Evolutionary conservation across 2,888 invertebrate species (phyloP).

Genomic region (Escarpia spicata): DNA sequence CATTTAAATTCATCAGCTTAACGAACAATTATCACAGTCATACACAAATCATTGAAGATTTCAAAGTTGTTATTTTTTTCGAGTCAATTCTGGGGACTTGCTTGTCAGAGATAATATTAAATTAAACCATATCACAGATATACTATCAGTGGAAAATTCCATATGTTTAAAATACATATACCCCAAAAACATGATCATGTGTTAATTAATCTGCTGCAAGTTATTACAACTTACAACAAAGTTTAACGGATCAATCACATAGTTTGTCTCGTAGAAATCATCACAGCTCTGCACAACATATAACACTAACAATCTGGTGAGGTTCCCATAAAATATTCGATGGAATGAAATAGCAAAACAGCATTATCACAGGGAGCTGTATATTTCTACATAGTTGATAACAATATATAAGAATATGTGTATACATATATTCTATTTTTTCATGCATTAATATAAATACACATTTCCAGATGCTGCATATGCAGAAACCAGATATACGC

Average conservation of each 20-base stretch:
- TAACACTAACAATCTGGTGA: background rate
- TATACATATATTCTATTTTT: background rate
- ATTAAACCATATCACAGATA: background rate
- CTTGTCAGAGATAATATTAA: background rate
- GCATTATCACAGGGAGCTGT: background rate
- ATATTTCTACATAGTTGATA: background rate
- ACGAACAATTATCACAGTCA: background rate
- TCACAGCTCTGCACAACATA: background rate
- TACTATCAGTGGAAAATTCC: background rate
- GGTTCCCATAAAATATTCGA: background rate
- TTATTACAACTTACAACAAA: background rate
- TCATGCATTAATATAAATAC: background rate
- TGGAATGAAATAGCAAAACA: background rate
- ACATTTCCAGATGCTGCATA: background rate
- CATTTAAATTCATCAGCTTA: background rate
- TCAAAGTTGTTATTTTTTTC: background rate
- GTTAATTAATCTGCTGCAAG: background rate
- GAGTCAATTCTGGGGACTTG: background rate
- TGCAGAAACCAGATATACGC: too few relatives aligned
- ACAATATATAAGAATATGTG: background rate
- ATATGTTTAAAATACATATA: background rate
- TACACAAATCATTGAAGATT: background rate
- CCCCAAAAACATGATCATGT: background rate
- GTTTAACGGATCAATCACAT: too few relatives aligned
- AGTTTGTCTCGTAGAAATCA: background rate